phyloP scores from a whole-genome alignment of 2,113 vertebrate species.

The Zapornia atra region DNA sequence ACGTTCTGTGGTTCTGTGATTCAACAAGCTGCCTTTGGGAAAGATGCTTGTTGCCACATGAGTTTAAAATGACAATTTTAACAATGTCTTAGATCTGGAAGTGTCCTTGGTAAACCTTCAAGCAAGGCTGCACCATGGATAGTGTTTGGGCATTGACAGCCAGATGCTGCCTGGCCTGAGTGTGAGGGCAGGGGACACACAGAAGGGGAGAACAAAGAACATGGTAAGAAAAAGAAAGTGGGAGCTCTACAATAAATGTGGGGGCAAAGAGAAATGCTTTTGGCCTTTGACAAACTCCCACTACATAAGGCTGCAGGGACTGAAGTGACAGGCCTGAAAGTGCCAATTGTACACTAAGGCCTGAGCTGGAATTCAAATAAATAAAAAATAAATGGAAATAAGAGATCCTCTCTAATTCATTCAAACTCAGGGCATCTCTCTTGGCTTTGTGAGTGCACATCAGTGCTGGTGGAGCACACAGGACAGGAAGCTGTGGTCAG shows the following conservation, averaged over 20 bases:
- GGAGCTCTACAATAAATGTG: neutral
- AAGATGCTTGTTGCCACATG: neutral
- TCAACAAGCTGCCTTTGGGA: neutral
- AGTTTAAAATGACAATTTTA: neutral
- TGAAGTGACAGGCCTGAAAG: neutral
- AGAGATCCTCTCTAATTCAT: neutral
- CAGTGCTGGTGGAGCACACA: neutral
- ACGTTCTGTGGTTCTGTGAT: too few relatives aligned
- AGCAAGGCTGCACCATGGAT: neutral
- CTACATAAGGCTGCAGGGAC: neutral
- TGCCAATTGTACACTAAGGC: neutral
- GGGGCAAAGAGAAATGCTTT: neutral
- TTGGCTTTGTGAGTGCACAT: fast-evolving
- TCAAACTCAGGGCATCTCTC: neutral
- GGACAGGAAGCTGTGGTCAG: neutral
- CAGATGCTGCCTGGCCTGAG: neutral
- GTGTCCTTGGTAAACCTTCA: neutral
- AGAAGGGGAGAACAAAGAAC: neutral
- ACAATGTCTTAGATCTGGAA: neutral
- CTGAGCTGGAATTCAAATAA: neutral
- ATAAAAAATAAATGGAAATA: neutral
- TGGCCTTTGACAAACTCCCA: neutral
- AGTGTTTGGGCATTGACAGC: neutral
- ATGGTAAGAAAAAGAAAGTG: neutral
- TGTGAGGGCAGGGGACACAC: neutral